Conservation (phyloP, 2,888 invertebrate genomes). For the Cetonia aurata region DNA sequence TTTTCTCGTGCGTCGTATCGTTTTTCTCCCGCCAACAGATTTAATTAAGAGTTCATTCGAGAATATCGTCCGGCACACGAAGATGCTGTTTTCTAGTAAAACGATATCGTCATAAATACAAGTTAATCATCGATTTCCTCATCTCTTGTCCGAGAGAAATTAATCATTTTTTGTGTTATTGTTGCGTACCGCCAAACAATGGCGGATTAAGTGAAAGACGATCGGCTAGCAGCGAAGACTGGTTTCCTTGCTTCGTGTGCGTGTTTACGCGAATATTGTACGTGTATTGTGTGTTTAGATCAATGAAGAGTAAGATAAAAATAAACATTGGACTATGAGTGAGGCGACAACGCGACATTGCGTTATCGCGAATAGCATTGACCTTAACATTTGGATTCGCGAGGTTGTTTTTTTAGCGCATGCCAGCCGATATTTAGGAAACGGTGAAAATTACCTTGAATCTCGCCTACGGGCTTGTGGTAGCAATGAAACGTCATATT, state of each 20-base stretch:
- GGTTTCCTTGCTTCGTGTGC: neutral
- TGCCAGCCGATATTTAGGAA: constrained; percentile 20
- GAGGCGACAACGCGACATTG: no score
- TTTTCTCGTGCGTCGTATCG: constrained; percentile 14
- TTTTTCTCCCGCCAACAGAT: constrained; percentile 9
- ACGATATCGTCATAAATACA: constrained; percentile 2
- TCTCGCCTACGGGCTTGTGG: neutral
- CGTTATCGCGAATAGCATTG: constrained; percentile 32
- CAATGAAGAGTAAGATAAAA: constrained; percentile 21
- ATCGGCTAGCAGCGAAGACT: neutral
- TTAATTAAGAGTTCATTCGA: neutral
- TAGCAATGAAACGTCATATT: neutral
- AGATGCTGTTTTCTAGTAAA: neutral
- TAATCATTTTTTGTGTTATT: neutral
- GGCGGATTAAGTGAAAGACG: neutral
- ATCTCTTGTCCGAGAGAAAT: constrained; percentile 7
- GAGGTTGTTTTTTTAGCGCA: constrained; percentile 22
- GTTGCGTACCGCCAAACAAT: neutral
- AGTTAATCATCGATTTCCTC: constrained; percentile 12
- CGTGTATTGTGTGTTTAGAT: neutral
- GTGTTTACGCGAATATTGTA: neutral
- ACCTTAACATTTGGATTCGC: constrained; percentile 30
- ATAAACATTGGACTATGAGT: neutral
- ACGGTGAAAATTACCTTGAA: constrained; percentile 20
- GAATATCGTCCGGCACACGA: no score